These are phyloP conservation scores for Microplitis mediator DNA, from an alignment of 1,140 invertebrate species.

Conservation along the genomic window DNA sequence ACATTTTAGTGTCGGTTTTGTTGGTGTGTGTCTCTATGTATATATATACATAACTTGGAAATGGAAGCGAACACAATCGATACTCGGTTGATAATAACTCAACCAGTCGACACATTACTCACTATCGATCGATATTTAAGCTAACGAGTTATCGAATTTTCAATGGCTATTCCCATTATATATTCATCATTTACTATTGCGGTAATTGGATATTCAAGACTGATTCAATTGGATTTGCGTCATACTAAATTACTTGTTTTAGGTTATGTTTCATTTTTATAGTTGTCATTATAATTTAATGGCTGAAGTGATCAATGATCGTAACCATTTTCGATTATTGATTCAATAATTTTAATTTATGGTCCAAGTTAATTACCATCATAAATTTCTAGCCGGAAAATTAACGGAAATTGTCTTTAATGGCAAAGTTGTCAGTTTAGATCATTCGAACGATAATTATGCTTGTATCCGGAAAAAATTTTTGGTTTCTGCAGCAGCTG, in stretches of 20 bases:
- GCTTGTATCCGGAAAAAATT: too few species aligned
- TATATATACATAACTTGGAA: background rate
- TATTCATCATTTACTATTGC: slow-evolving; percentile 3
- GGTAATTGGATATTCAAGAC: slow-evolving; percentile 14
- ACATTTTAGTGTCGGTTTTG: background rate
- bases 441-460: too few species aligned
- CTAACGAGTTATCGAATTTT: slow-evolving; percentile 11
- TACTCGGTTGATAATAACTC: slow-evolving; percentile 23
- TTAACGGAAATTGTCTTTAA: too few species aligned
- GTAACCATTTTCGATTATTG: too few species aligned
- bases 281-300: background rate
- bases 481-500: too few species aligned
- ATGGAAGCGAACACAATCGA: slow-evolving; percentile 1
- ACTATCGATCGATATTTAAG: slow-evolving; percentile 9
- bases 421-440: too few species aligned
- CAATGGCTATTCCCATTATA: background rate
- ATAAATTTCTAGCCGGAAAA: too few species aligned
- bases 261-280: background rate
- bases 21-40: background rate
- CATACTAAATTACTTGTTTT: background rate
- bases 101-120: slow-evolving; percentile 26
- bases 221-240: slow-evolving; percentile 1
- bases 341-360: too few species aligned
- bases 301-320: too few species aligned
- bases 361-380: too few species aligned